A percentile compares a stretch with the other conserved stretches of the same genome.
Evolutionary conservation across 2,888 invertebrate species (phyloP).

Genomic region (Apodemia mormo): DNA sequence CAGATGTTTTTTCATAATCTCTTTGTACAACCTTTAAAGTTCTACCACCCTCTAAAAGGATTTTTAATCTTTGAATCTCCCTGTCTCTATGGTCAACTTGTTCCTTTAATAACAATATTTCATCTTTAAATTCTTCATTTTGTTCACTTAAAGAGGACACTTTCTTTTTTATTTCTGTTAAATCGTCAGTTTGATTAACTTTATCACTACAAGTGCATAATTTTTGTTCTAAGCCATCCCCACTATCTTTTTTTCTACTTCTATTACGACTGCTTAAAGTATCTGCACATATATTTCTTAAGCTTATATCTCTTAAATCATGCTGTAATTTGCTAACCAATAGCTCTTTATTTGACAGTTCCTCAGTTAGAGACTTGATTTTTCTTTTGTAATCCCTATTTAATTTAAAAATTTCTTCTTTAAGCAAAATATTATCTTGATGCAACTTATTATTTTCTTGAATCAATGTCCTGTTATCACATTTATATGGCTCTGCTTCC

Average conservation of each 20-base stretch:
- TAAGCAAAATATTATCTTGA: conserved; percentile 83
- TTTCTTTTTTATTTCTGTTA: conserved; percentile 66
- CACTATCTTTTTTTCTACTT: conserved; percentile 60
- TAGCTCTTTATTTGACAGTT: conserved; percentile 79
- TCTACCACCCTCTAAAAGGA: conserved; percentile 87
- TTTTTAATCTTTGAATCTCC: conserved; percentile 86
- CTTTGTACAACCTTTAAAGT: conserved; percentile 83
- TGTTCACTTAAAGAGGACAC: conserved; percentile 69
- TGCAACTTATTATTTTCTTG: conserved; percentile 89
- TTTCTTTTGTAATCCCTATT: conserved; percentile 83
- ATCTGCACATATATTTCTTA: conserved; percentile 71
- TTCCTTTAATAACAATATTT: conserved; percentile 60
- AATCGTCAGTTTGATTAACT: conserved; percentile 59
- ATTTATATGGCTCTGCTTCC: conserved; percentile 89
- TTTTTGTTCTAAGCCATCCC: conserved; percentile 44
- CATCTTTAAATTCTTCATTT: conserved; percentile 62
- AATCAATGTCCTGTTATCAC: conserved; percentile 88
- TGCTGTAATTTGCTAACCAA: conserved; percentile 67
- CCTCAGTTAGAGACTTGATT: conserved; percentile 83
- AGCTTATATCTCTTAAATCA: conserved; percentile 66
- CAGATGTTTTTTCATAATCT: conserved; percentile 84
- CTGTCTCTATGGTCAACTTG: conserved; percentile 82
- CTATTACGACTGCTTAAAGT: conserved; percentile 71
- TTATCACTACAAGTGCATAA: conserved; percentile 58
- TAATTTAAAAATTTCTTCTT: conserved; percentile 84